phyloP scores from a whole-genome alignment of 2,888 invertebrate genomes.

The Cheilosia impressa region DNA sequence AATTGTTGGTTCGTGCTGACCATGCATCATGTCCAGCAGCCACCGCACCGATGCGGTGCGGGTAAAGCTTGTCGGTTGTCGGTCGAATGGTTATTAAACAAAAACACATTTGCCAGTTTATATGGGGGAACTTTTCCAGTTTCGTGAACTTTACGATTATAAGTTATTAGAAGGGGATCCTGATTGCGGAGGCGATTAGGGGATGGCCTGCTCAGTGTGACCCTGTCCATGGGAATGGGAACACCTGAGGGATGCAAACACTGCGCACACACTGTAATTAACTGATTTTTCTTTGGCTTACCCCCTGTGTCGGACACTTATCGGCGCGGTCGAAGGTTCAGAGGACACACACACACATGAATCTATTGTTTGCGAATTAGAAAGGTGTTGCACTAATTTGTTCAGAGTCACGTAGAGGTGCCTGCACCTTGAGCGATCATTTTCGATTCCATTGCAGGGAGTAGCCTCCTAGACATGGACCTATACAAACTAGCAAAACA shows the following conservation, averaged over 20 bases:
- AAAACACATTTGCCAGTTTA: conserved; percentile 45
- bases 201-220: conserved; percentile 34
- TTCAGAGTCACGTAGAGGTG: conserved; percentile 66
- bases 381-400: conserved; percentile 69
- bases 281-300: conserved; percentile 63
- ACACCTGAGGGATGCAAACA: conserved; percentile 43
- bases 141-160: conserved; percentile 58
- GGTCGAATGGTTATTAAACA: conserved; percentile 48
- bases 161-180: conserved; percentile 34
- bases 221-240: background rate
- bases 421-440: conserved; percentile 42
- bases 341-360: conserved; percentile 35
- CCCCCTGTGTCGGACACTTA: conserved; percentile 19
- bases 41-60: no score
- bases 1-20: conserved; percentile 74
- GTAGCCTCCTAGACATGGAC: conserved; percentile 37
- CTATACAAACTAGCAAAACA: conserved; percentile 58
- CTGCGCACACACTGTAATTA: conserved; percentile 55
- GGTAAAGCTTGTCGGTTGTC: conserved; percentile 22
- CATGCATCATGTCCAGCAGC: conserved; percentile 67
- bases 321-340: conserved; percentile 52
- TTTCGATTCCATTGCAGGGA: conserved; percentile 16
- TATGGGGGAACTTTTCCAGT: conserved; percentile 51
- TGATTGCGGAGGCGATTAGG: conserved; percentile 35
- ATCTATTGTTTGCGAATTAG: conserved; percentile 44